Evolutionary conservation across 2,888 invertebrate species (phyloP).

Genomic region (Camptogramma bilineatum): DNA sequence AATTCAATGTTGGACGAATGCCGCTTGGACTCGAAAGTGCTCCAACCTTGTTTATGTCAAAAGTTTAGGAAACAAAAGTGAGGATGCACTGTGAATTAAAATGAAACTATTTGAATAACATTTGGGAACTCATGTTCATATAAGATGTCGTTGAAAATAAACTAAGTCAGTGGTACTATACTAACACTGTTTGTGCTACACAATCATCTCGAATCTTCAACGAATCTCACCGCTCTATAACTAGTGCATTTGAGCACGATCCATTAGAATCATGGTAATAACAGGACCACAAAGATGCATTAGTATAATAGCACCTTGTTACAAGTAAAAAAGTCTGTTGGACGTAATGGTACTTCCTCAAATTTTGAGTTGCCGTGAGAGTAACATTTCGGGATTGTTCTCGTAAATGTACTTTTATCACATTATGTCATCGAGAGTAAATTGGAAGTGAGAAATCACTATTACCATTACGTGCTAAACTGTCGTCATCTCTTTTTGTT

Average conservation of each 20-base stretch:
- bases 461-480: no score
- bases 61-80: not conserved
- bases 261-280: slow-evolving; percentile 67
- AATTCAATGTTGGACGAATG: slow-evolving; percentile 1
- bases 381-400: slow-evolving; percentile 45
- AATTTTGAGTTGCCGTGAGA: slow-evolving; percentile 81
- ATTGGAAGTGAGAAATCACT: slow-evolving; percentile 24
- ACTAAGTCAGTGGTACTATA: no score
- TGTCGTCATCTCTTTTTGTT: no score
- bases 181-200: no score
- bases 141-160: not conserved
- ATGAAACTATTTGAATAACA: not conserved
- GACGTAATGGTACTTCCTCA: slow-evolving; percentile 80
- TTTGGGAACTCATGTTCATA: not conserved
- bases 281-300: slow-evolving; percentile 71
- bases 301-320: slow-evolving; percentile 74
- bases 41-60: slow-evolving; percentile 3
- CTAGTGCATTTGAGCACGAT: slow-evolving; percentile 44
- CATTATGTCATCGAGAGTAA: slow-evolving; percentile 36
- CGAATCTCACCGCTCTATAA: not conserved
- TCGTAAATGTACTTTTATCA: slow-evolving; percentile 15
- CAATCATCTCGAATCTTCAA: not conserved
- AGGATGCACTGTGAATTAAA: not conserved
- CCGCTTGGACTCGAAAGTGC: not conserved
- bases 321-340: slow-evolving; percentile 58